Conservation (phyloP, 2,888 invertebrate species). For the Ariolimax columbianus region DNA sequence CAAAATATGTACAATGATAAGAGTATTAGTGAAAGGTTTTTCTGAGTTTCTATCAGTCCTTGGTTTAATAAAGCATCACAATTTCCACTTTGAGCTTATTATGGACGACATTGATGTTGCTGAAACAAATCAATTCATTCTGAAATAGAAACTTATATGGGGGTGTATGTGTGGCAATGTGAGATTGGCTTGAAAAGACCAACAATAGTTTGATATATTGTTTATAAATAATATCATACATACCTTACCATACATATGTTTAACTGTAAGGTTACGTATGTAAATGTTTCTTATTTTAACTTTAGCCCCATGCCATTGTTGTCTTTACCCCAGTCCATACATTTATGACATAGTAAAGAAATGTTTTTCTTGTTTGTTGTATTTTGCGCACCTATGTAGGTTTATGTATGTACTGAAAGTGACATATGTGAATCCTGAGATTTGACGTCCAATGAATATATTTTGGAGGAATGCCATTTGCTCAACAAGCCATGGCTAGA, state of each 20-base stretch:
- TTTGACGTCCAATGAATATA: not conserved
- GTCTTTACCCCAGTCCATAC: conserved; percentile 16
- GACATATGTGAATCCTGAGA: not conserved
- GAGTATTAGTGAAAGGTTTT: no score
- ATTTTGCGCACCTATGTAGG: not conserved
- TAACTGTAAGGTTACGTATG: conserved; percentile 20
- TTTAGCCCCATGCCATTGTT: conserved; percentile 25
- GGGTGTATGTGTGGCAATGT: not conserved
- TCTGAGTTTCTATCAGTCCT: no score
- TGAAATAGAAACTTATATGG: not conserved
- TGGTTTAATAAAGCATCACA: not conserved
- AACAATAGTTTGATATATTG: not conserved
- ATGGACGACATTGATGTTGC: not conserved
- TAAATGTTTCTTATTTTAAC: conserved; percentile 10
- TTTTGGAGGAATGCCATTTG: not conserved
- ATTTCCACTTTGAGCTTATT: not conserved
- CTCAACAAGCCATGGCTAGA: not conserved
- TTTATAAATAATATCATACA: not conserved
- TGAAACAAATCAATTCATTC: not conserved
- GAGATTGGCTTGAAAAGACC: not conserved
- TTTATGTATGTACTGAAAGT: not conserved
- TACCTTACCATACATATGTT: conserved; percentile 44
- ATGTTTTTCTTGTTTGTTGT: no score
- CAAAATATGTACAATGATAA: no score
- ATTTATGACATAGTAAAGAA: not conserved